Conservation (phyloP, 2,888 invertebrate species). For the Thereva unica region DNA sequence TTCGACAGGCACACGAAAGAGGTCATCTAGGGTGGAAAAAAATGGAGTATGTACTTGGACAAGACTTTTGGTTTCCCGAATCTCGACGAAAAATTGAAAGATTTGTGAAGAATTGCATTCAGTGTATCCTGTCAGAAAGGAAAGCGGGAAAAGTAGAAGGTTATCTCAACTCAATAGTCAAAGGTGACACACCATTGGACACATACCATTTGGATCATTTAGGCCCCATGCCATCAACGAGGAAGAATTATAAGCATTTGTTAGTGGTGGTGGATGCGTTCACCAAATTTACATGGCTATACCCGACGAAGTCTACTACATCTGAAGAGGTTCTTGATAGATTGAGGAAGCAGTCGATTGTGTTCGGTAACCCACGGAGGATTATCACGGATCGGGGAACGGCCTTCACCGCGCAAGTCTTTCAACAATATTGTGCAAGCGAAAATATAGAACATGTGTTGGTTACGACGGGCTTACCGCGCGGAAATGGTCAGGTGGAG, state of each 20-base stretch:
- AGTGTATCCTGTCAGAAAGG: neutral
- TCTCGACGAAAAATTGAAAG: neutral
- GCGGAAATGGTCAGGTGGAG: conserved; percentile 44
- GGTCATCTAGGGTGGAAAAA: conserved; percentile 9
- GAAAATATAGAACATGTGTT: conserved; percentile 48
- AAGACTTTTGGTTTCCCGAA: conserved; percentile 6
- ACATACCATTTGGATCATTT: conserved; percentile 50
- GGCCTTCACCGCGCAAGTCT: conserved; percentile 46
- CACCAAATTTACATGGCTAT: conserved; percentile 3
- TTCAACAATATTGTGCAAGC: conserved; percentile 48
- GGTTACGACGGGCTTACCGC: conserved; percentile 45
- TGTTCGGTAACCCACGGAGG: neutral
- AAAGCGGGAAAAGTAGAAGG: conserved; percentile 49
- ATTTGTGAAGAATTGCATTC: conserved; percentile 15
- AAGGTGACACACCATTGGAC: conserved; percentile 46
- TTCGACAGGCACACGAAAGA: neutral
- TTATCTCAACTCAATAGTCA: conserved; percentile 46
- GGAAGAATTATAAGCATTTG: conserved; percentile 44
- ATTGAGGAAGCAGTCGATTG: neutral
- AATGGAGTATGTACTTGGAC: neutral
- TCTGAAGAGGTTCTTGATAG: neutral
- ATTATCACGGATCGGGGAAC: neutral
- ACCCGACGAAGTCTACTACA: neutral
- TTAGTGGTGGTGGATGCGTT: neutral
- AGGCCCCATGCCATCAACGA: conserved; percentile 45